Evolutionary conservation across 1,140 invertebrate species (phyloP).

Genomic region (Helicoverpa zea): DNA sequence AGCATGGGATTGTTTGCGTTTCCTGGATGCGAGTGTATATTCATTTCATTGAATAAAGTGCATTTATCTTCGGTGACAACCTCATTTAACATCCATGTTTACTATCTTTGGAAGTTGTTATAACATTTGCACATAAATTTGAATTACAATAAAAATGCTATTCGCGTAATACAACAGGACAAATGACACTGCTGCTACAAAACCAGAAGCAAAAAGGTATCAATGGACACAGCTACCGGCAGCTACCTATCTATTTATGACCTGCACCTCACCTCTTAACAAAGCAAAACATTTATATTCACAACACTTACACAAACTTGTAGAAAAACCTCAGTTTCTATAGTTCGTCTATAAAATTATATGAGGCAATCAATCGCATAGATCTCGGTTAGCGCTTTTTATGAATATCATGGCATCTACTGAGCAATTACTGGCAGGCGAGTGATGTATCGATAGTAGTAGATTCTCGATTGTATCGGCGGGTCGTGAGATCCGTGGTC

Average conservation of each 20-base stretch:
- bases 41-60: too few relatives aligned
- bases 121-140: too few relatives aligned
- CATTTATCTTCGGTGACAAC: too few relatives aligned
- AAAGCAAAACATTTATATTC: conserved; percentile 26
- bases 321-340: conserved; percentile 15
- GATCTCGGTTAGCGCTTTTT: conserved; percentile 38
- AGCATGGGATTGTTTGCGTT: neutral
- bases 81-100: too few relatives aligned
- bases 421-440: conserved; percentile 49
- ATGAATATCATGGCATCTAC: conserved; percentile 46
- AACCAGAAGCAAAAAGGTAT: neutral
- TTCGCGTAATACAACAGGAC: neutral
- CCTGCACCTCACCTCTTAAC: neutral
- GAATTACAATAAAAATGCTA: too few relatives aligned
- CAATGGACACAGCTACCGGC: neutral
- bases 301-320: conserved; percentile 1
- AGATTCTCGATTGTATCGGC: conserved; percentile 47
- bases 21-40: neutral
- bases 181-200: neutral
- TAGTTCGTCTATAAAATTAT: conserved; percentile 20
- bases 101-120: too few relatives aligned
- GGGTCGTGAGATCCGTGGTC: conserved; percentile 27
- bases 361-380: conserved; percentile 32
- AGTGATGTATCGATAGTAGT: conserved; percentile 50
- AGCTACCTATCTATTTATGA: conserved; percentile 13